Evolutionary conservation across 2,888 invertebrate genomes (phyloP).

Genomic region (Campoletis raptor): DNA sequence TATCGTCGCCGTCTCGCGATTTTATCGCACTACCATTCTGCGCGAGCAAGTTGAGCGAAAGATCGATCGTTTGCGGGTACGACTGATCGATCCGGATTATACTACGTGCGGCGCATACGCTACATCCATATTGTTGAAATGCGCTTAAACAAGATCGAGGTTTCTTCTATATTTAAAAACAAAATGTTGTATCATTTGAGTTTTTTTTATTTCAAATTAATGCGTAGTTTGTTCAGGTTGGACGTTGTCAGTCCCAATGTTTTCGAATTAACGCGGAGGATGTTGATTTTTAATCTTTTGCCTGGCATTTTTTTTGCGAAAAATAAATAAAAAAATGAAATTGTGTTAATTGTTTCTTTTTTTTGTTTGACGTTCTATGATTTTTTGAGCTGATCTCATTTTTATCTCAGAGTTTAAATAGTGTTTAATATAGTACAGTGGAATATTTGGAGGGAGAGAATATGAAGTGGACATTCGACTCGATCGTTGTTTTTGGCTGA

Average conservation of each 20-base stretch:
- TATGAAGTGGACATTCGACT: background rate
- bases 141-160: background rate
- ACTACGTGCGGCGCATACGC: constrained; percentile 19
- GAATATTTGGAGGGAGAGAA: background rate
- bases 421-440: no score
- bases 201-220: background rate
- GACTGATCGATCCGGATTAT: constrained; percentile 61
- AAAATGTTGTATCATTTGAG: background rate
- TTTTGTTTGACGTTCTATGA: no score
- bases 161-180: background rate
- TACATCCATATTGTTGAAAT: background rate
- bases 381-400: no score
- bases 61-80: constrained; percentile 60
- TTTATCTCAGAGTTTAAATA: no score
- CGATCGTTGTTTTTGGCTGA: background rate
- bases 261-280: no score
- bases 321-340: no score
- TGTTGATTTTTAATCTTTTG: no score
- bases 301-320: no score
- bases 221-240: background rate
- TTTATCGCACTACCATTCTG: constrained; percentile 60
- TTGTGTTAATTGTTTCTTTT: no score
- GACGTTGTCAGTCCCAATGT: no score
- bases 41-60: constrained; percentile 56
- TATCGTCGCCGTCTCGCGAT: constrained; percentile 67